Evolutionary conservation across 2,888 invertebrate genomes (phyloP).

Genomic region (Ornithoptera alexandrae): DNA sequence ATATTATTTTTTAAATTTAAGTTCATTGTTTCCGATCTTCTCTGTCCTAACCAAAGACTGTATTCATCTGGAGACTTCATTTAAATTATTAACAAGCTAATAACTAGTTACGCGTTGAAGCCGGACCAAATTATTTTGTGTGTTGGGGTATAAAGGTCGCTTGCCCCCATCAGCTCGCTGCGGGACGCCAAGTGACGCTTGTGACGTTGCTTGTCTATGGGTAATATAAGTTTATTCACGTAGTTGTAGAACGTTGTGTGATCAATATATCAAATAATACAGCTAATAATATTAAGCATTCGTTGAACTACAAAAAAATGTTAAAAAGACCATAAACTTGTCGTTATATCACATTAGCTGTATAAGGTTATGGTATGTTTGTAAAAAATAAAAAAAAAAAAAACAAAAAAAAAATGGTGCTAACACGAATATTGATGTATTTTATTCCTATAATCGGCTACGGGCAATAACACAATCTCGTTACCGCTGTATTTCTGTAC

Average conservation of each 20-base stretch:
- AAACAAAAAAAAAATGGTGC: constrained; percentile 75
- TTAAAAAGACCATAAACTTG: constrained; percentile 66
- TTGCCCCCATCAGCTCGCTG: constrained; percentile 20
- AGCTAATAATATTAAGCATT: constrained; percentile 52
- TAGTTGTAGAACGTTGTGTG: constrained; percentile 57
- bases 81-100: constrained; percentile 52
- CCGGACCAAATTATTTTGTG: constrained; percentile 69
- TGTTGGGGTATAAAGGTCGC: constrained; percentile 44
- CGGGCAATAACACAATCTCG: constrained; percentile 66
- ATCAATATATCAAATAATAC: constrained; percentile 55
- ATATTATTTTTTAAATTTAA: constrained; percentile 68
- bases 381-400: constrained; percentile 57
- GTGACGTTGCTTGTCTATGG: constrained; percentile 45
- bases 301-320: constrained; percentile 47
- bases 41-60: constrained; percentile 79
- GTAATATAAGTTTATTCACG: constrained; percentile 49
- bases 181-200: constrained; percentile 32
- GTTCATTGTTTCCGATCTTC: constrained; percentile 62
- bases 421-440: constrained; percentile 74
- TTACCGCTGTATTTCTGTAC: constrained; percentile 72
- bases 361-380: constrained; percentile 72
- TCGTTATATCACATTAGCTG: constrained; percentile 66
- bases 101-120: constrained; percentile 53
- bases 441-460: constrained; percentile 57
- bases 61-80: constrained; percentile 60